Base-by-base conservation (phyloP, 64 coral and sea anemone species). In the Cladopsammia gracilis region DNA sequence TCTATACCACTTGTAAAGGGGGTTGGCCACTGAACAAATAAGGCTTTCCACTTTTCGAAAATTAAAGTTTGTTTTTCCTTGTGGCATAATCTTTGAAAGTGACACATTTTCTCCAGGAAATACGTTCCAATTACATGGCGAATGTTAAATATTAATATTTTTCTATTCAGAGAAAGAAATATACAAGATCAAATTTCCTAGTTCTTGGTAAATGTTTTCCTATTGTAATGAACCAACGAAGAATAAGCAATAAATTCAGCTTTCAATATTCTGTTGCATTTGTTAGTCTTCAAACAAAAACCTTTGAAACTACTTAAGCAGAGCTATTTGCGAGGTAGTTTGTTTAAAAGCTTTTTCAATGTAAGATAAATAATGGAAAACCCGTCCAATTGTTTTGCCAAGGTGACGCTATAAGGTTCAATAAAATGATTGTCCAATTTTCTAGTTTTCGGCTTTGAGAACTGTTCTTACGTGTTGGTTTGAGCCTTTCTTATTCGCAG, bases 1-100 rank as follows among this genome's bases (percentile, higher is more conserved):
- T 83, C 46, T 67, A 64, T 67, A 23, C 9, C 47, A 14, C 15
- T 66, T 83, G 42, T 47, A 83, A 83, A 66, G 45, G 46, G 66
- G 11, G 25, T 49, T 5, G 80, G 45, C 60, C 61, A 20, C 80
- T 83, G 80, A 83, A 49, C 44, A 83, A 83, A 83, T 62, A 83
- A 48, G 5, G 18, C 4, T 7, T 83, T 67, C 45, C 60, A 49
- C 80, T 48, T 83, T 83, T 83, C 62, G 44, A 67, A 82, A 82
- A 65, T 67, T 83, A 83, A 83, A 83, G 80, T 83, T 83, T 67
- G 61, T 65, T 83, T 66, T 83, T 67, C 80, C 60, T 66, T 48
- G 62, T 66, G 46, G 80, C 25, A 66, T 49, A 83, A 47, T 83
- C 16, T 22, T 48, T n/a, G 44, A 67, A 77, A 23, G 10, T 83